Evolutionary conservation across 53 echinoderm and acorn worm species (phyloP), one percentile per base, ranked within the genome.

Genomic region (Crossaster papposus): DNA sequence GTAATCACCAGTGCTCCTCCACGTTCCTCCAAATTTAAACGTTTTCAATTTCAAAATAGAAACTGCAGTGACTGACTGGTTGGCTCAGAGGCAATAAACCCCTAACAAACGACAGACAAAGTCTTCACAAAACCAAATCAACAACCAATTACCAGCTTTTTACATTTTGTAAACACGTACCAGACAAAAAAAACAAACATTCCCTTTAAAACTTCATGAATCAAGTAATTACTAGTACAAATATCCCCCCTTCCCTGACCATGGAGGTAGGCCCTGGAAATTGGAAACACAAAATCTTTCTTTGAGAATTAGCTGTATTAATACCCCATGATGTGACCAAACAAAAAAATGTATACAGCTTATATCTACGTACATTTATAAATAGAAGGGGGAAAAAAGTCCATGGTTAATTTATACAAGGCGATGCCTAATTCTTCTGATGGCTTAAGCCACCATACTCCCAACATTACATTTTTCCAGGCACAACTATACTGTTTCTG

Each of bases 401-500:
- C 22, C 13, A 18, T 29, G 12, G 34, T 33, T 79, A 29, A 79
- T 79, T 79, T 79, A 79, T 79, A n/a, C n/a, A n/a, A n/a, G n/a
- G 52, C 23, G 52, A 24, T 18, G 75, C 29, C 5, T 51, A 79
- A 79, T 79, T 79, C 79, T 50, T 11, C 79, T 79, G 52, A n/a
- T 26, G 52, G 79, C 18, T 9, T 26, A 51, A 51, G 79, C 22
- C 34, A 68, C 4, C 68, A 68, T 68, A 68, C 68, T 33, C 15
- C 14, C 36, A 74, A 2, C 23, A 22, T 33, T 35, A 33, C 75
- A 74, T 74, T 74, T 51, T 78, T 78, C 51, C 50, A 18, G 15
- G 72, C 85, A 85, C 11, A 73, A 72, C 36, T 70, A 44, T 44
- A n/a, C 73, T 33, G 32, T 64, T 26, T 77, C 34, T 83, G 65